Conservation (phyloP, 1,140 invertebrate species). For the Rhopalosiphum padi region DNA sequence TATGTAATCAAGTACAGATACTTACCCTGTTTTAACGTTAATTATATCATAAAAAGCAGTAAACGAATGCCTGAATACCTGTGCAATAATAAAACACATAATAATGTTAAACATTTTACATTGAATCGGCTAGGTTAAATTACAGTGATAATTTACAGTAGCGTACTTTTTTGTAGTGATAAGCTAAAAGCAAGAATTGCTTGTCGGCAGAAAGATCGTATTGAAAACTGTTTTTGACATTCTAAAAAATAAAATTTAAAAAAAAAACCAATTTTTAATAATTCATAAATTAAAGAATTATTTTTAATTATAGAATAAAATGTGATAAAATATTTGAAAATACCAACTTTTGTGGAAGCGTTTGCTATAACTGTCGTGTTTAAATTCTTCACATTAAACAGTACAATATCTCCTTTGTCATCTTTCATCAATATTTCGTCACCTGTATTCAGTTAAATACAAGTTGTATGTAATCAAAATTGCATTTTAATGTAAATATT, state of each 20-base stretch:
- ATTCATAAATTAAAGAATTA: background rate
- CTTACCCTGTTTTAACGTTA: slow-evolving; percentile 24
- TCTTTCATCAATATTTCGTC: slow-evolving; percentile 64
- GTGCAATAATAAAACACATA: background rate
- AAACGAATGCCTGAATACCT: slow-evolving; percentile 41
- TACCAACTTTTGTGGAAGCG: background rate
- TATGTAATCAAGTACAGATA: background rate
- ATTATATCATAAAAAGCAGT: slow-evolving; percentile 36
- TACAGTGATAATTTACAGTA: background rate
- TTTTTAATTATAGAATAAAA: slow-evolving; percentile 58
- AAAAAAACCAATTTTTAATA: background rate
- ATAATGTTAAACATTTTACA: background rate
- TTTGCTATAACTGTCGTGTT: slow-evolving; percentile 41
- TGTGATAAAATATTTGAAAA: slow-evolving; percentile 11
- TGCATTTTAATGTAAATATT: slow-evolving; percentile 36
- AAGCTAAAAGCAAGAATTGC: slow-evolving; percentile 66
- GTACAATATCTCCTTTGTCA: slow-evolving; percentile 52
- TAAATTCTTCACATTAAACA: slow-evolving; percentile 58
- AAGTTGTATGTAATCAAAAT: background rate
- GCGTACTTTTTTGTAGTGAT: slow-evolving; percentile 67
- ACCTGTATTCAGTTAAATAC: slow-evolving; percentile 62
- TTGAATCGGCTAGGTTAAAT: background rate
- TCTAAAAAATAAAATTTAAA: slow-evolving; percentile 61
- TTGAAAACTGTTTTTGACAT: slow-evolving; percentile 64
- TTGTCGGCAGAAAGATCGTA: slow-evolving; percentile 67